Evolutionary conservation across 2,113 vertebrate species (phyloP), one percentile per base, ranked within the genome.

Genomic region (Pedetes capensis): DNA sequence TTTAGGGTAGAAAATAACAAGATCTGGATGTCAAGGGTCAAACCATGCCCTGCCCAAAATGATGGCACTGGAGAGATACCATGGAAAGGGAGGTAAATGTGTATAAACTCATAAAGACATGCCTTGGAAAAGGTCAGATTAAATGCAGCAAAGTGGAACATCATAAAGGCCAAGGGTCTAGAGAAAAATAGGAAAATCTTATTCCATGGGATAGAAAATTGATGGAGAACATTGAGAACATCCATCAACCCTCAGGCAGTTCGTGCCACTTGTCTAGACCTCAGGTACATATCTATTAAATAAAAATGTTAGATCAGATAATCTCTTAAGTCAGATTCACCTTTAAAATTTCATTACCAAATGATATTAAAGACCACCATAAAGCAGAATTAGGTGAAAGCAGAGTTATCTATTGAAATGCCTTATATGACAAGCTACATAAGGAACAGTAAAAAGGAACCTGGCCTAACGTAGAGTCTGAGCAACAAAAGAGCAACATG

Each of bases 1-100:
- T 72, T 92, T 89, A 81, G 42, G 44, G 42, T 7, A 72, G 53
- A 96, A 75, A 39, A 92, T 64, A 47, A 76, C 22, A 85, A 87
- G 32, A 53, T 74, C 59, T 69, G 5, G 27, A 25, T 59, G 17
- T 74, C 55, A 66, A 79, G 18, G 37, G 25, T 75, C 74, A 72
- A 91, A 87, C 3, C 11, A 39, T 16, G 23, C 34, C 22, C 55
- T n/a, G 49, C 42, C 57, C 23, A 49, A 59, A 89, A 69, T 68
- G 37, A 80, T 32, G 6, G 7, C 17, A 5, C 34, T 80, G 34
- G 27, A 76, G 29, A 96, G 3, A 34, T 18, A n/a, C 10, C 10
- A 11, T 6, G 17, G 47, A 83, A 8, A 3, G 18, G 34, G 18
- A 37, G 29, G 49, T 61, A 61, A 71, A 55, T 55, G 12, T 14